Evolutionary conservation across 2,797 vertebrate genomes (phyloP), one percentile per base, ranked within the genome.

Genomic region (Sebastes iracundus): DNA sequence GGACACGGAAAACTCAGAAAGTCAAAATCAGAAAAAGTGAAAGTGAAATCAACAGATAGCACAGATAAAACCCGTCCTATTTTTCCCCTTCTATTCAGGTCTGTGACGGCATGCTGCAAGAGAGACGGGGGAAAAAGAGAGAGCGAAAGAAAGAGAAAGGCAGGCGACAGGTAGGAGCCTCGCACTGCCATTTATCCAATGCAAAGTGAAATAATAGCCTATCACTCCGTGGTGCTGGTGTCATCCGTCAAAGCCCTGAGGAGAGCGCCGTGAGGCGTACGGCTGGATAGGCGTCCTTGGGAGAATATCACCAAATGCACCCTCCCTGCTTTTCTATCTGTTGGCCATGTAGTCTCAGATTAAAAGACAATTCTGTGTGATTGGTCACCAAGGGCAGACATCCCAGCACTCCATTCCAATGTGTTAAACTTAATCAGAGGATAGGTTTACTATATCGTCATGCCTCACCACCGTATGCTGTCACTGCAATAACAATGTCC

Each of bases 171-270:
- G 92, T 92, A 81, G 83, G 73, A 87, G 81, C 86, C 87, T 18
- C 16, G 79, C 88, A 46, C 87, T 77, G 88, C 91, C 94, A 96
- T 96, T 96, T 95, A 94, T 95, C 92, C 94, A 91, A 96, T 95
- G 95, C 95, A 96, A 95, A 95, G 95, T 94, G 90, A 96, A 96
- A 96, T 96, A 96, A 96, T 96, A 94, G 95, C 94, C 95, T 92
- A 94, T 96, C 96, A 96, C 93, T 95, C 90, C n/a, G 79, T 30
- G 86, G 86, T 72, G 60, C 90, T 52, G 64, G 88, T 89, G 87
- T 92, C 94, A 96, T 96, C 93, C 90, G 89, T 96, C 96, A 96
- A 92, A 95, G 86, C 88, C 90, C 80, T n/a, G 88, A 88, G 84
- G 82, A 92, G 83, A 83, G 83, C 12, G 72, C 79, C 83, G 74